A percentile compares a stretch with the other conserved stretches of the same genome.
phyloP scores from a whole-genome alignment of 2,113 vertebrate species.

The Herpetotheres cachinnans region DNA sequence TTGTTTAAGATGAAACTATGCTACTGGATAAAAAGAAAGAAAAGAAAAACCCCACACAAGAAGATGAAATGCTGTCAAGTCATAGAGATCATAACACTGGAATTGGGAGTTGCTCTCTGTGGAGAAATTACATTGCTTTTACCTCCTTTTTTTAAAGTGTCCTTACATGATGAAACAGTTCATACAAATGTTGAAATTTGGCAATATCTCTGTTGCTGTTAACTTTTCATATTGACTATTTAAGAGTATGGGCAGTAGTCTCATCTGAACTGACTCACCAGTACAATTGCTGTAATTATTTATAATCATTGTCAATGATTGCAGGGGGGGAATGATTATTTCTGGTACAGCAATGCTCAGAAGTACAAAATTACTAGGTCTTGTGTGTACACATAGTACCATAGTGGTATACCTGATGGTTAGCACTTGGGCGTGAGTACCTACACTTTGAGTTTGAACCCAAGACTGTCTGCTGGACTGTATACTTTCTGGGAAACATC shows the following conservation, averaged over 20 bases:
- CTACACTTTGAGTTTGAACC: background rate
- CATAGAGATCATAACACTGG: slow-evolving; percentile 52
- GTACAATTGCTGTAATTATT: background rate
- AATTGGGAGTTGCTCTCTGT: background rate
- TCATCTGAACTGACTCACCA: background rate
- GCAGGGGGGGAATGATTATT: background rate
- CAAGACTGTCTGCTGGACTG: background rate
- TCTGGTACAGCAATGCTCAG: background rate
- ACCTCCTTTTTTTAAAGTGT: background rate
- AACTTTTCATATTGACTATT: background rate
- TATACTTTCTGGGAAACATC: background rate
- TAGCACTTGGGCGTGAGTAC: background rate
- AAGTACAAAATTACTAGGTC: background rate
- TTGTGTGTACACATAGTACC: background rate
- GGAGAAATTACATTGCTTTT: background rate
- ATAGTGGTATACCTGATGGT: background rate
- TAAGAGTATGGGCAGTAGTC: background rate
- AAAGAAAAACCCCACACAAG: background rate
- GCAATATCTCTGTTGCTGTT: background rate
- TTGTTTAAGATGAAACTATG: slow-evolving; percentile 62
- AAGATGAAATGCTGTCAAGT: slow-evolving; percentile 70
- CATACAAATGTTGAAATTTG: background rate
- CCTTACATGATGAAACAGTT: background rate
- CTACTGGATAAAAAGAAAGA: slow-evolving; percentile 2
- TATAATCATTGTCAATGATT: background rate